phyloP scores from a whole-genome alignment of 1,140 invertebrate genomes.

The Drosophila parabipectinata region DNA sequence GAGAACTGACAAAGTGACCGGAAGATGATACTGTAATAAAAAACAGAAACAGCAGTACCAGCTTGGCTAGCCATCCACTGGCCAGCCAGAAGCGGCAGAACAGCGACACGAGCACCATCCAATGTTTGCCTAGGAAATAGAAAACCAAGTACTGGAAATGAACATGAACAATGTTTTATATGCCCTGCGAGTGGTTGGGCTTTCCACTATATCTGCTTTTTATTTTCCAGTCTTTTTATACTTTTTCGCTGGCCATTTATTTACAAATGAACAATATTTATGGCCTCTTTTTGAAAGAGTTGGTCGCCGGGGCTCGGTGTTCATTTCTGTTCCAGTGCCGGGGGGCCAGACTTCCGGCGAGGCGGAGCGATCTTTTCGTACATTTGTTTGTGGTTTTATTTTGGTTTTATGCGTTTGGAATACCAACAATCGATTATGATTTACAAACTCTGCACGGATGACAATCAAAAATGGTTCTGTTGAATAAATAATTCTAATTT shows the following conservation, averaged over 20 bases:
- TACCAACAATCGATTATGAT: conserved; percentile 44
- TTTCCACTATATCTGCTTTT: conserved; percentile 24
- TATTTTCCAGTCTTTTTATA: conserved; percentile 16
- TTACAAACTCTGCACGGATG: conserved; percentile 4
- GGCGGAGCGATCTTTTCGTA: conserved; percentile 43
- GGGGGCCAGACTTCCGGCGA: conserved; percentile 57
- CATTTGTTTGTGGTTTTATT: conserved; percentile 69
- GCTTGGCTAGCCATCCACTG: not conserved
- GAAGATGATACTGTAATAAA: conserved; percentile 82
- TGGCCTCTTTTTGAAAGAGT: conserved; percentile 66
- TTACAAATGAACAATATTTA: conserved; percentile 82
- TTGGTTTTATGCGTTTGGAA: conserved; percentile 36
- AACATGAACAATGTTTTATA: conserved; percentile 73
- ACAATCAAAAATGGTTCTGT: conserved; percentile 34
- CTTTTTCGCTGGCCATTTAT: conserved; percentile 65
- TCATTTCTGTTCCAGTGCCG: not conserved
- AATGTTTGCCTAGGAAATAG: conserved; percentile 71
- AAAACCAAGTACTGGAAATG: conserved; percentile 42
- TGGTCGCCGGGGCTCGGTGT: conserved; percentile 9
- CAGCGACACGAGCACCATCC: conserved; percentile 10
- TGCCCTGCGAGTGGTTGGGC: conserved; percentile 58
- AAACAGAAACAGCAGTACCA: conserved; percentile 38
- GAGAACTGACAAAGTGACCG: conserved; percentile 81
- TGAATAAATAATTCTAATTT: conserved; percentile 55
- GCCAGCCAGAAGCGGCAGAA: not conserved